Conservation (phyloP, 2,113 vertebrate species). For the Puffinus mauretanicus region DNA sequence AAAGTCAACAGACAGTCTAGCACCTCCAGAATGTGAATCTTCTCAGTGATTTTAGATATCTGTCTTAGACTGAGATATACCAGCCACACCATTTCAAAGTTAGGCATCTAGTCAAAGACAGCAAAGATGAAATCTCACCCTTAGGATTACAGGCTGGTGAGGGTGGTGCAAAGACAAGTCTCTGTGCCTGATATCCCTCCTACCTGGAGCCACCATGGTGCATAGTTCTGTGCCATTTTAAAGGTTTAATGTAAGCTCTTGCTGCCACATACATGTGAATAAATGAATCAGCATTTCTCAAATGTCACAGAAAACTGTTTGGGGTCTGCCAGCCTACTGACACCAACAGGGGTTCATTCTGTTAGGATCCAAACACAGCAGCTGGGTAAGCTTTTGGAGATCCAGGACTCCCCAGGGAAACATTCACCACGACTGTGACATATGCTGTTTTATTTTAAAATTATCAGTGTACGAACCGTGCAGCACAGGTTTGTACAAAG, state of each 20-base stretch:
- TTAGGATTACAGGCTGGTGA: neutral
- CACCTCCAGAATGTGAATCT: neutral
- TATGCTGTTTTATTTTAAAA: neutral
- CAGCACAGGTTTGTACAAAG: neutral
- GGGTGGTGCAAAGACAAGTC: neutral
- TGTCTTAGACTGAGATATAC: neutral
- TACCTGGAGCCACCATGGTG: neutral
- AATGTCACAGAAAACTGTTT: neutral
- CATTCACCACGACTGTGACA: neutral
- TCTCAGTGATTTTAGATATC: neutral
- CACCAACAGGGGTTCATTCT: neutral
- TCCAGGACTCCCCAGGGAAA: neutral
- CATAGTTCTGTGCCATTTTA: neutral
- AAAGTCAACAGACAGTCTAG: neutral
- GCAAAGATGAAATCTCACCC: neutral
- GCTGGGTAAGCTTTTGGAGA: neutral
- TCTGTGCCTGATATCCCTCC: fast-evolving
- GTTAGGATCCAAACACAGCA: neutral
- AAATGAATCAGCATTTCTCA: neutral
- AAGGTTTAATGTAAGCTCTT: neutral
- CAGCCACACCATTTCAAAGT: neutral
- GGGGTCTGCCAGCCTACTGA: neutral
- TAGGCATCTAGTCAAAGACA: neutral
- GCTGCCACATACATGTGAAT: neutral
- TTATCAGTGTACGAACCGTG: neutral